Evolutionary conservation across 2,113 vertebrate species (phyloP).

Genomic region (Tauraco erythrolophus): DNA sequence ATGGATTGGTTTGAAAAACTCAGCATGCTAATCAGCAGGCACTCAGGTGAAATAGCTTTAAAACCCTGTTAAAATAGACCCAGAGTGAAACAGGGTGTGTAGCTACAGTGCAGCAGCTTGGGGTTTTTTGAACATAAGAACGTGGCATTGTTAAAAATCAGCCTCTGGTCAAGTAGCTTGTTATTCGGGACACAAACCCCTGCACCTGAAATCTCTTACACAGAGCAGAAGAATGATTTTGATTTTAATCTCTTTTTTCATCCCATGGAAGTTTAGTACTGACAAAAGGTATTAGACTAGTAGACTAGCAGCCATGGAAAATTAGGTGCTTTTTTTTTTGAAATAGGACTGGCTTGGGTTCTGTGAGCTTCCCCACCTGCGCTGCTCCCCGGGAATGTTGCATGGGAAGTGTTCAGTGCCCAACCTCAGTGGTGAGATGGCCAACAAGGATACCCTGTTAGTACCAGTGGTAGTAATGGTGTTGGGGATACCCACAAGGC

Average conservation of each 20-base stretch:
- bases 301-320: background rate
- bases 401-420: background rate
- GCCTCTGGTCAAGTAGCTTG: background rate
- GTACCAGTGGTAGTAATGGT: background rate
- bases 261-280: background rate
- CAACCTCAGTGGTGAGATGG: background rate
- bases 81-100: background rate
- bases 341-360: background rate
- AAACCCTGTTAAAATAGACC: conserved; percentile 26
- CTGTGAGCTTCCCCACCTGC: background rate
- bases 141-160: conserved; percentile 16
- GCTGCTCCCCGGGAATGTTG: background rate
- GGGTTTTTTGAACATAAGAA: background rate
- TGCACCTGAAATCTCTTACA: conserved; percentile 5
- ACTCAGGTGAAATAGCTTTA: conserved; percentile 70
- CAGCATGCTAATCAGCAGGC: conserved; percentile 63
- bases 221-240: background rate
- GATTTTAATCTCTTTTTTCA: conserved; percentile 20
- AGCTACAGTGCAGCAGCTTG: background rate
- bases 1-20: conserved; percentile 63
- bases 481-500: background rate
- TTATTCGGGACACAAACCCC: background rate
- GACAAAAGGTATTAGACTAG: background rate
- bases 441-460: background rate
- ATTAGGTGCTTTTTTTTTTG: background rate